phyloP scores from a whole-genome alignment of 2,888 invertebrate species.

The Megalurothrips usitatus region DNA sequence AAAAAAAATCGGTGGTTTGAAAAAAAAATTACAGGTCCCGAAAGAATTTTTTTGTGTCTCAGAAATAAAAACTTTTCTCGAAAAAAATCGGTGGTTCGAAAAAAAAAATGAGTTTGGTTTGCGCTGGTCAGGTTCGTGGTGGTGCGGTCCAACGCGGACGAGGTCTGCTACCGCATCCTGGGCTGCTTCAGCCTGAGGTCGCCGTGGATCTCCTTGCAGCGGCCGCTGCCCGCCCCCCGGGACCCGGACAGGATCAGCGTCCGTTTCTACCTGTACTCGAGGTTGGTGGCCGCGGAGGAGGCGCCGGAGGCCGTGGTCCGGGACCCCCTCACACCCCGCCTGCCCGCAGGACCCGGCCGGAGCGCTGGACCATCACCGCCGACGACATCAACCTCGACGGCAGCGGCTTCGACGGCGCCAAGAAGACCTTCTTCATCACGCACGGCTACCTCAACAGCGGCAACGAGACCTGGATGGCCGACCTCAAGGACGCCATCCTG shows the following conservation, averaged over 20 bases:
- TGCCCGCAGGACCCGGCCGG: neutral
- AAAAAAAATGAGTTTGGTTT: no score
- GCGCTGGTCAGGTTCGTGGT: neutral
- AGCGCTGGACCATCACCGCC: conserved; percentile 35
- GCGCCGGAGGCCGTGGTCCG: no score
- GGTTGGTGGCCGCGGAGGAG: no score
- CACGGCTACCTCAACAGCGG: conserved; percentile 62
- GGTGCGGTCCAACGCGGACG: neutral
- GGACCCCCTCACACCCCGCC: no score
- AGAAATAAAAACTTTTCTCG: no score
- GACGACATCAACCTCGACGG: conserved; percentile 47
- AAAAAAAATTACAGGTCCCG: no score
- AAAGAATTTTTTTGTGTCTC: no score
- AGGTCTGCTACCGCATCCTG: conserved; percentile 43
- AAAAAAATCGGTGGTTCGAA: no score
- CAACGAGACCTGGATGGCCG: conserved; percentile 55
- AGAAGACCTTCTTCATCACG: conserved; percentile 55
- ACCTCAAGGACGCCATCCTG: conserved; percentile 56
- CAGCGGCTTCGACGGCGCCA: conserved; percentile 53
- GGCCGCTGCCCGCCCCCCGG: conserved; percentile 44
- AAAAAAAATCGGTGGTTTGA: no score
- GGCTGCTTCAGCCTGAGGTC: conserved; percentile 45
- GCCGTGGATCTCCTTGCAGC: conserved; percentile 45
- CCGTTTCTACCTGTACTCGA: conserved; percentile 43
- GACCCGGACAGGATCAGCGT: conserved; percentile 44